Evolutionary conservation across 2,113 vertebrate species (phyloP).

Genomic region (Barbus barbus): DNA sequence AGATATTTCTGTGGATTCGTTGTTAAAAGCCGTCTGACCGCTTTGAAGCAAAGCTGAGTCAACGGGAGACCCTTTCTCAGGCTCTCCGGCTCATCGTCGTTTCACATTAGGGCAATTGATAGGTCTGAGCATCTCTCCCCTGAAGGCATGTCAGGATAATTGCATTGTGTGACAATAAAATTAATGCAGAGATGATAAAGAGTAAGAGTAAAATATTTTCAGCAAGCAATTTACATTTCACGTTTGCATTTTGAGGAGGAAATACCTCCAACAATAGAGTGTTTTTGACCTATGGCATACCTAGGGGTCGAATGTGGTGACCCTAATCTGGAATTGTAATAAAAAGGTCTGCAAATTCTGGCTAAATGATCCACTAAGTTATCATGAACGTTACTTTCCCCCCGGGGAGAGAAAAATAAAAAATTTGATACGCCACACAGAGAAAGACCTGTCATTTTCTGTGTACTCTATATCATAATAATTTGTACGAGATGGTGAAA

Average conservation of each 20-base stretch:
- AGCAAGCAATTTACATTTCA: constrained; percentile 58
- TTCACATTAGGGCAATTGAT: constrained; percentile 52
- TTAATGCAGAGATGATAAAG: constrained; percentile 59
- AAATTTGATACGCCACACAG: constrained; percentile 67
- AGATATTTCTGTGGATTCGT: constrained; percentile 2
- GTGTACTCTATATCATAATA: neutral
- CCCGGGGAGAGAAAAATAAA: too few relatives aligned
- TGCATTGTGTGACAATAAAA: constrained; percentile 54
- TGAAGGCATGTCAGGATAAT: constrained; percentile 57
- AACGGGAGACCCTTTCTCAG: constrained; percentile 45
- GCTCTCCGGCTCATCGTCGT: constrained; percentile 29
- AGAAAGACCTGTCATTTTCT: neutral
- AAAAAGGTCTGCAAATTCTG: constrained; percentile 64
- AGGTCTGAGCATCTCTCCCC: constrained; percentile 49
- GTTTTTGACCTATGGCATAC: constrained; percentile 37
- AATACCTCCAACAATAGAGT: too few relatives aligned
- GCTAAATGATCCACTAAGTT: too few relatives aligned
- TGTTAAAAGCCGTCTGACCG: constrained; percentile 43
- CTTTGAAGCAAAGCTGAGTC: constrained; percentile 53
- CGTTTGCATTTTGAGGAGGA: constrained; percentile 57
- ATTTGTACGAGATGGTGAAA: neutral
- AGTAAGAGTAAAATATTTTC: constrained; percentile 63
- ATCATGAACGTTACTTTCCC: constrained; percentile 62
- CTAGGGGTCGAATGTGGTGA: constrained; percentile 58
- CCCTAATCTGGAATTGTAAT: constrained; percentile 71